These are phyloP conservation scores for Drosophila anceps DNA, from an alignment of 2,888 invertebrate genomes.

Conservation along the genomic window DNA sequence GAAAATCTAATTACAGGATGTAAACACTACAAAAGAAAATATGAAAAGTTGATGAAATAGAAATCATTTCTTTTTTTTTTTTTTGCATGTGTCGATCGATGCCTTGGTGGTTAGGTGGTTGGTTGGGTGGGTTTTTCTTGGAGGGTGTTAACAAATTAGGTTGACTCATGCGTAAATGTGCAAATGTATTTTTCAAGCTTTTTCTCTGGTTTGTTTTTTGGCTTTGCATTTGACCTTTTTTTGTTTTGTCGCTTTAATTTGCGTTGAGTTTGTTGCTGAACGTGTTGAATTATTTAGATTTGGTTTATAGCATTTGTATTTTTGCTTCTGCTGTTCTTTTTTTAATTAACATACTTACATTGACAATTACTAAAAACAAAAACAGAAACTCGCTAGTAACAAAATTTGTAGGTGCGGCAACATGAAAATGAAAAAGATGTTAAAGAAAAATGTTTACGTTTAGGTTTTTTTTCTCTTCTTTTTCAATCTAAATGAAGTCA, in stretches of 20 bases:
- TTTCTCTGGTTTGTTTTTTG: constrained; percentile 44
- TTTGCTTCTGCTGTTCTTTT: constrained; percentile 6
- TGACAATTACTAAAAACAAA: constrained; percentile 70
- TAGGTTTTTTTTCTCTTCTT: not conserved
- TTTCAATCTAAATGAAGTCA: constrained; percentile 36
- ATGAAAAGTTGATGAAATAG: constrained; percentile 29
- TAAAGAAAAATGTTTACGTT: constrained; percentile 22
- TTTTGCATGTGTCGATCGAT: constrained; percentile 50
- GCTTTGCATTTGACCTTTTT: constrained; percentile 27
- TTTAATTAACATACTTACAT: constrained; percentile 69
- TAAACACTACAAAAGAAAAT: constrained; percentile 59
- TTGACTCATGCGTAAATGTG: constrained; percentile 86
- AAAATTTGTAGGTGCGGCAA: constrained; percentile 57
- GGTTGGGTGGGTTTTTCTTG: constrained; percentile 5
- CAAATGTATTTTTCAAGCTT: constrained; percentile 86
- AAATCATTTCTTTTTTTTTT: constrained; percentile 23
- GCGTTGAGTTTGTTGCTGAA: constrained; percentile 47
- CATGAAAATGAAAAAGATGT: constrained; percentile 21
- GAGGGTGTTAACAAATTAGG: constrained; percentile 75
- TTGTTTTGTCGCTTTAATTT: constrained; percentile 18
- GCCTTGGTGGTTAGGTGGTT: constrained; percentile 33
- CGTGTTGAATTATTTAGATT: constrained; percentile 47
- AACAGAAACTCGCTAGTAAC: constrained; percentile 48
- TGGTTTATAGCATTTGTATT: constrained; percentile 40
- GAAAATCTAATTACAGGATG: constrained; percentile 64